A percentile compares a stretch with the other conserved stretches of the same genome.
Evolutionary conservation across 2,888 invertebrate genomes (phyloP).

Genomic region (Odontocolon sp.): DNA sequence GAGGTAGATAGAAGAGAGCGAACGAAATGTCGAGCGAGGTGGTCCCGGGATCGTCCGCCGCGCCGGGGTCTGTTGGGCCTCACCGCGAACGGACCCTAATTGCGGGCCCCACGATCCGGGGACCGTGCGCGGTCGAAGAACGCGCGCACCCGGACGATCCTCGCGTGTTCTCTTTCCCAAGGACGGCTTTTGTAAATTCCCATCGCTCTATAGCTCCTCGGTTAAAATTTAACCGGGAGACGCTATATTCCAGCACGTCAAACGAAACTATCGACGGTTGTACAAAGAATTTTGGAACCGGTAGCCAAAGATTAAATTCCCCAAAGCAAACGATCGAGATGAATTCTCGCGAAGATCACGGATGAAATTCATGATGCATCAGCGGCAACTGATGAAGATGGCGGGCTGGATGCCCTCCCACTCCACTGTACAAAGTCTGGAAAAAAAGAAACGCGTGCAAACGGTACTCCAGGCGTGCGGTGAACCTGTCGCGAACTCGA

Average conservation of each 20-base stretch:
- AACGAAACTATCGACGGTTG: conserved; percentile 22
- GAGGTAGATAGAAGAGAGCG: conserved; percentile 35
- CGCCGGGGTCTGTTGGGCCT: conserved; percentile 51
- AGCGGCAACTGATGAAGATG: conserved; percentile 52
- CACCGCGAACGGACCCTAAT: conserved; percentile 64
- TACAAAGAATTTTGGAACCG: conserved; percentile 19
- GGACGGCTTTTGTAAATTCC: conserved; percentile 59
- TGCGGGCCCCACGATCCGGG: conserved; percentile 57
- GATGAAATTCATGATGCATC: conserved; percentile 7
- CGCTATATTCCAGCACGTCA: conserved; percentile 51
- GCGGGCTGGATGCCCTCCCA: conserved; percentile 46
- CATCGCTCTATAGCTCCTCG: neutral
- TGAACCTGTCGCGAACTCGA: conserved; percentile 60
- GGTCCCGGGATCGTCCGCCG: conserved; percentile 62
- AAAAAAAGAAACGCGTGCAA: conserved; percentile 40
- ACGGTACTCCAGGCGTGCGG: conserved; percentile 56
- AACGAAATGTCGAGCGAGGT: conserved; percentile 64
- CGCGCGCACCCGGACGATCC: conserved; percentile 30
- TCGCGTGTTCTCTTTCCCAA: conserved; percentile 54
- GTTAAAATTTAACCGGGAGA: conserved; percentile 41
- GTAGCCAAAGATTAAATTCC: neutral
- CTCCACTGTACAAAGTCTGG: conserved; percentile 18
- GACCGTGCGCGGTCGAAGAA: conserved; percentile 14
- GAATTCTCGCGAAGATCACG: too few species aligned
- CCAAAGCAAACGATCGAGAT: neutral